Base-by-base conservation (phyloP, 2,797 vertebrate species). In the Picus viridis region DNA sequence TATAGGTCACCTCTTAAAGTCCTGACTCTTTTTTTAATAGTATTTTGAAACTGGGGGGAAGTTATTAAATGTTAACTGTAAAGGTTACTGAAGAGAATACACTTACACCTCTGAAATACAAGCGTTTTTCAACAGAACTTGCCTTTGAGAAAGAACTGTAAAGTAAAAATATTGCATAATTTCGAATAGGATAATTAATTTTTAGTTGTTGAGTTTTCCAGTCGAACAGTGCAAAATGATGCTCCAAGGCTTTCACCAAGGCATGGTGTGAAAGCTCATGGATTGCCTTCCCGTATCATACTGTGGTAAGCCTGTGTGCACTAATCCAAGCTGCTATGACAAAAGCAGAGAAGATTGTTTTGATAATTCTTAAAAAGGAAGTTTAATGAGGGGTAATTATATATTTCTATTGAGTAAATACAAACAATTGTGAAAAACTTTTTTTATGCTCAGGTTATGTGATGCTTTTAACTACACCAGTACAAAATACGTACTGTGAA, bases 121-220 rank as follows among this genome's bases (percentile, higher is more conserved):
- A 58, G 15, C 0, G 8, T 36, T 36, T 36, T 89, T 62, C 12
- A 63, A 12, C 10, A 3, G 34, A 77, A 75, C 36, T 62, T 89
- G 14, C 7, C 8, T 74, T 74, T 85, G 62, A 71, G 77, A 68
- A 10, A 47, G 12, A 49, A 23, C 20, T 34, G 8, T 83, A 70
- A 77, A 81, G 70, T 45, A 43, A 9, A 83, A 83, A 56, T 71
- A 27, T 81, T 72, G 51, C 26, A 19, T 58, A 83, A 72, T n/a
- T 91, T 76, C 80, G 75, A 61, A 64, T 72, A 73, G 56, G 76
- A 27, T 53, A 71, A 67, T 12, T 82, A 61, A 51, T 23, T 75
- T 94, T 82, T 71, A 81, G 61, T n/a, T 86, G 68, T 83, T 85
- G 92, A 71, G 61, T 94, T 83, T 87, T 92, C 41, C 64, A 72